A percentile compares a stretch with the other conserved stretches of the same genome.
These are phyloP conservation scores for Chelonia mydas DNA, from an alignment of 2,797 vertebrate species.

Conservation along the genomic window DNA sequence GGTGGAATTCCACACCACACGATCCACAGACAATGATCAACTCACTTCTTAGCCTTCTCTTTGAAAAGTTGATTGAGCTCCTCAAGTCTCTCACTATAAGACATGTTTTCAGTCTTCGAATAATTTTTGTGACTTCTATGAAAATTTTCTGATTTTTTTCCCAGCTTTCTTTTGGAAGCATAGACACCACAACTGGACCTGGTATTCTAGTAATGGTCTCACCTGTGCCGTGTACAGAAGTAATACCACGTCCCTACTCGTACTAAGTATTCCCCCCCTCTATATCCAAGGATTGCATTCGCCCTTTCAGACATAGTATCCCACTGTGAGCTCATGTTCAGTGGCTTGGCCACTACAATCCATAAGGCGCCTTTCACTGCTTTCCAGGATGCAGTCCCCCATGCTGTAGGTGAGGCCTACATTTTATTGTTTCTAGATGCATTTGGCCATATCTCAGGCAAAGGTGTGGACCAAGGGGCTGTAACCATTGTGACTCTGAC, in stretches of 20 bases:
- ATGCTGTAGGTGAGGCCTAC: too few relatives aligned
- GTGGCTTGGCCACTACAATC: neutral
- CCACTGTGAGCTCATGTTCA: neutral
- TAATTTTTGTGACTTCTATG: neutral
- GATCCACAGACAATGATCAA: neutral
- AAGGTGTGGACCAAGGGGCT: neutral
- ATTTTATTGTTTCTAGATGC: neutral
- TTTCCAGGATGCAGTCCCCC: too few relatives aligned
- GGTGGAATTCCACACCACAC: too few relatives aligned
- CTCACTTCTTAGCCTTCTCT: neutral
- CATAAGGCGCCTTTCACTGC: too few relatives aligned
- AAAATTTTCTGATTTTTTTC: neutral
- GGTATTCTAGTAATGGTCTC: neutral
- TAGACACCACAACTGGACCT: neutral
- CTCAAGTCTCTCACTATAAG: neutral
- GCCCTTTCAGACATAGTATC: neutral
- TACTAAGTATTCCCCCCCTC: neutral
- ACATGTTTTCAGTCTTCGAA: neutral
- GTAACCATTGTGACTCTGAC: conserved; percentile 1
- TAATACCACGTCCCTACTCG: neutral
- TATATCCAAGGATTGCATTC: neutral
- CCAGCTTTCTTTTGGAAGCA: neutral
- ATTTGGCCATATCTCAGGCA: conserved; percentile 25
- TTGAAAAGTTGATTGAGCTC: neutral
- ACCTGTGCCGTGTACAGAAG: neutral